Evolutionary conservation across 2,888 invertebrate genomes (phyloP).

Genomic region (Xestia sexstrigata): DNA sequence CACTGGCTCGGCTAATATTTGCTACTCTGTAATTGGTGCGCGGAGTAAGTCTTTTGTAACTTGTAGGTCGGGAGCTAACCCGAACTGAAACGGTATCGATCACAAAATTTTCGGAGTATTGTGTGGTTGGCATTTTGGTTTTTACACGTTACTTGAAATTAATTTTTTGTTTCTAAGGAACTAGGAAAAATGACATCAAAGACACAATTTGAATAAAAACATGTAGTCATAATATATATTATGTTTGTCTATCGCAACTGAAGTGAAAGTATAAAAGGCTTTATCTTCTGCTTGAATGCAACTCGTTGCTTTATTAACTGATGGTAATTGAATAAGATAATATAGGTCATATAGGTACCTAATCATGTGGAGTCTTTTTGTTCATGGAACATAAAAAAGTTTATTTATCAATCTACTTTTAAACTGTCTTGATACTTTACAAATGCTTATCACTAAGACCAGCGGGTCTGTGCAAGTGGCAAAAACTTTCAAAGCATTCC

Average conservation of each 20-base stretch:
- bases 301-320: not conserved
- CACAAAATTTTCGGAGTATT: not conserved
- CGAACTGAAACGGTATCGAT: not conserved
- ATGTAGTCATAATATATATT: not conserved
- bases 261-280: not conserved
- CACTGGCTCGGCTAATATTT: constrained; percentile 70
- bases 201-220: not conserved
- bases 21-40: constrained; percentile 71
- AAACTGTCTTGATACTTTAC: not conserved
- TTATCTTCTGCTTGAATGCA: not conserved
- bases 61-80: constrained; percentile 28
- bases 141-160: not conserved
- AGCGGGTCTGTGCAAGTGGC: not conserved
- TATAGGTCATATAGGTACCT: not conserved
- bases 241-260: not conserved
- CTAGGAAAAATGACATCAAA: not conserved
- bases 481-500: not conserved
- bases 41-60: constrained; percentile 48
- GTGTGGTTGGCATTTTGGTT: not conserved
- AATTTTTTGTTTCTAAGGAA: not conserved
- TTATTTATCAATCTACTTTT: not conserved
- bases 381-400: not conserved
- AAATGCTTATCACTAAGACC: not conserved
- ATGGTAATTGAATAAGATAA: not conserved
- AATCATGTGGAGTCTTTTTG: not conserved